A percentile compares a stretch with the other conserved stretches of the same genome.
Evolutionary conservation across 53 echinoderm and acorn worm species (phyloP).

Genomic region (Apostichopus leukothele): DNA sequence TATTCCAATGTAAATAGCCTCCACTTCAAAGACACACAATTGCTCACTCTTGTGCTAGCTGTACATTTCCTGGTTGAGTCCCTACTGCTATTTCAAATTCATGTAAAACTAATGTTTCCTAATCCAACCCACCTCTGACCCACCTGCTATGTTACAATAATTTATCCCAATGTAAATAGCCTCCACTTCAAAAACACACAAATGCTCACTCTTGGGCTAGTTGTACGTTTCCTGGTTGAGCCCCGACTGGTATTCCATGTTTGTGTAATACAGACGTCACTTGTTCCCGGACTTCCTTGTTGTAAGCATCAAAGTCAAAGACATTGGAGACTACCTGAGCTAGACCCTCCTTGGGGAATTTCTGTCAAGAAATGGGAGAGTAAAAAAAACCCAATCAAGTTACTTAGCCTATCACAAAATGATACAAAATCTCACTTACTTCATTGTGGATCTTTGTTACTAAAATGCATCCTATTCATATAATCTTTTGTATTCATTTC

Average conservation of each 20-base stretch:
- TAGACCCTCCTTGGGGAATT: conserved; percentile 90
- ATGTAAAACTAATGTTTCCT: too few relatives aligned
- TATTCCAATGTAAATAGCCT: too few relatives aligned
- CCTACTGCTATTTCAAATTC: conserved; percentile 70
- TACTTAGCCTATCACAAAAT: neutral
- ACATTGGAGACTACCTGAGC: conserved; percentile 94
- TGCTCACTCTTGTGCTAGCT: conserved; percentile 98
- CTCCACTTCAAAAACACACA: too few relatives aligned
- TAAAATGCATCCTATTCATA: too few relatives aligned
- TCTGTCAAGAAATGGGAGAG: conserved; percentile 48
- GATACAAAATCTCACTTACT: neutral
- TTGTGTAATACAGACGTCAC: conserved; percentile 85
- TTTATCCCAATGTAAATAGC: too few relatives aligned
- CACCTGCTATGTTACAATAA: too few relatives aligned
- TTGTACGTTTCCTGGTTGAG: conserved; percentile 79
- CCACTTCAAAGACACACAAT: neutral
- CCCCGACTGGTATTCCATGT: conserved; percentile 94
- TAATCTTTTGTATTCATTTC: too few relatives aligned
- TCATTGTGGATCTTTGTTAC: too few relatives aligned
- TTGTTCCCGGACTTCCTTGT: conserved; percentile 91
- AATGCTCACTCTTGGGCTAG: conserved; percentile 97
- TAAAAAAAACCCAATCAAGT: neutral
- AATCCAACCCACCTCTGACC: too few relatives aligned
- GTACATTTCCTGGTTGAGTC: conserved; percentile 79
- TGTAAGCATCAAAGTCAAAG: conserved; percentile 99